Evolutionary conservation across 2,888 invertebrate genomes (phyloP).

Genomic region (Hyposoter dolosus): DNA sequence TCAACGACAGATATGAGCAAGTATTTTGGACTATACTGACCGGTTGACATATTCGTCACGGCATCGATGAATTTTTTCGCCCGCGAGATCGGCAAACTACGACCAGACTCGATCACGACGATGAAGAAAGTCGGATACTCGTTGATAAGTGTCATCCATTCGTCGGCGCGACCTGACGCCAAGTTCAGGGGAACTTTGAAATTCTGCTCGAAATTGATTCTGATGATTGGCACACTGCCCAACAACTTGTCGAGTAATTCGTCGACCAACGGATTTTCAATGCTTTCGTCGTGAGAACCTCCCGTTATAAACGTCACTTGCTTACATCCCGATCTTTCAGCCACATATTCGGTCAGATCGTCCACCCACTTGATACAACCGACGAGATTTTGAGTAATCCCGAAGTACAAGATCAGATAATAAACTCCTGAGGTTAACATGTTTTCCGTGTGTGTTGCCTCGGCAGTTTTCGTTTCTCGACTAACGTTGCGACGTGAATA

Average conservation of each 20-base stretch:
- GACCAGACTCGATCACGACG: slow-evolving; percentile 12
- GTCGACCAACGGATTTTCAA: background rate
- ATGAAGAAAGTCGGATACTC: slow-evolving; percentile 39
- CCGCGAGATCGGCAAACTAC: background rate
- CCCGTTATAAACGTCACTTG: slow-evolving; percentile 9
- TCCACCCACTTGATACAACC: slow-evolving; percentile 22
- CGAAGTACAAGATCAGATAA: background rate
- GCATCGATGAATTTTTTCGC: slow-evolving; percentile 15
- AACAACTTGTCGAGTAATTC: background rate
- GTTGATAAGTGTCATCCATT: background rate
- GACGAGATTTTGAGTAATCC: background rate
- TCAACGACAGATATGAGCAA: slow-evolving; percentile 30
- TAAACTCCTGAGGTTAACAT: background rate
- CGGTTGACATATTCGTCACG: slow-evolving; percentile 33
- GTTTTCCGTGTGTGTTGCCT: background rate
- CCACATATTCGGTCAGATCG: slow-evolving; percentile 22
- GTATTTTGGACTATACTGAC: slow-evolving; percentile 35
- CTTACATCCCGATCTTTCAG: background rate
- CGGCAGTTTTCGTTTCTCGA: background rate
- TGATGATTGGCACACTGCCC: background rate
- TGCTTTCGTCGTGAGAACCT: background rate
- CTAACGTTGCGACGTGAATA: too few species aligned
- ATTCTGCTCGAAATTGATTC: slow-evolving; percentile 3
- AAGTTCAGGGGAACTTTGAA: background rate
- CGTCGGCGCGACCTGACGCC: background rate